Percentiles rank a stretch among this genome's conserved stretches.
Conservation (phyloP, 2,797 vertebrate species). For the Triplophysa bombifrons region DNA sequence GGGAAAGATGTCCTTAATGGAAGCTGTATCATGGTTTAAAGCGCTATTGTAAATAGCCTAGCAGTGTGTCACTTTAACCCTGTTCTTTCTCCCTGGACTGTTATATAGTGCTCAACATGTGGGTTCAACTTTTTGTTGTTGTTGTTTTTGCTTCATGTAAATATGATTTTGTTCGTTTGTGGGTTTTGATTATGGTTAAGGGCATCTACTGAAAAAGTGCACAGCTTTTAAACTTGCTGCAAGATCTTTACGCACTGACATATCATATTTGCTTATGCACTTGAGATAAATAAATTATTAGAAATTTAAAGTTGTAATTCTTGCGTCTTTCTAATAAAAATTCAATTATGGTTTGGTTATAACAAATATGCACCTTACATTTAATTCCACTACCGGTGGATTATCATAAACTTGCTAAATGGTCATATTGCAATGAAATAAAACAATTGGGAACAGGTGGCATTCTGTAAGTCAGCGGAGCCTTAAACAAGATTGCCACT, state of each 20-base stretch:
- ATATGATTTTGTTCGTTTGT: constrained; percentile 38
- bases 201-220: constrained; percentile 53
- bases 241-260: constrained; percentile 59
- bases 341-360: not conserved
- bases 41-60: constrained; percentile 77
- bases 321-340: not conserved
- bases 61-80: constrained; percentile 66
- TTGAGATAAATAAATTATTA: constrained; percentile 61
- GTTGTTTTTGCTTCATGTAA: constrained; percentile 46
- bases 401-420: not conserved
- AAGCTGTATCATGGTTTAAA: constrained; percentile 66
- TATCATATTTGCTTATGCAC: constrained; percentile 64
- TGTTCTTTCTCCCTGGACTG: not conserved
- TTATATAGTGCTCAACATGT: constrained; percentile 36
- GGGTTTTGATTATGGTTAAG: constrained; percentile 48
- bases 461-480: not conserved
- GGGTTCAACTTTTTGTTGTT: constrained; percentile 46
- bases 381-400: not conserved
- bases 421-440: constrained; percentile 17
- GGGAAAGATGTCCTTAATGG: constrained; percentile 63
- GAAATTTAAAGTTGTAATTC: constrained; percentile 26
- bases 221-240: constrained; percentile 56
- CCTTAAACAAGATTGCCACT: constrained; percentile 28
- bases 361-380: not conserved
- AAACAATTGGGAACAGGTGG: constrained; percentile 46